Evolutionary conservation across 2,797 vertebrate genomes (phyloP).

Genomic region (Sebastes nivosus): DNA sequence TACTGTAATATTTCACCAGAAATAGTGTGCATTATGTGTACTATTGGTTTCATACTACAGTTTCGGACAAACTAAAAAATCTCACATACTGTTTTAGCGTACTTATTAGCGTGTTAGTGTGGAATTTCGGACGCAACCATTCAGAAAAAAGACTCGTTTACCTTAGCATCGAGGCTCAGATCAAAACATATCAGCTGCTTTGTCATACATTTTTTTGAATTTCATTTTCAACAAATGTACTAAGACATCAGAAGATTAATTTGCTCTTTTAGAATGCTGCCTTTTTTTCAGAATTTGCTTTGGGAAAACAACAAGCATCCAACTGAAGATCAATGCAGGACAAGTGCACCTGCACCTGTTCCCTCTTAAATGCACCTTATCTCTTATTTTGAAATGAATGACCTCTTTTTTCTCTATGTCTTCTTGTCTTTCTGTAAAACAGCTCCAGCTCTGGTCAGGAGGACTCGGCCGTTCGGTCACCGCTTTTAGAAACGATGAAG

Average conservation of each 20-base stretch:
- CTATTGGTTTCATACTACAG: too few relatives aligned
- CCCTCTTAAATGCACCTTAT: neutral
- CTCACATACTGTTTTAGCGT: too few relatives aligned
- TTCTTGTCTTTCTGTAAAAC: slow-evolving; percentile 14
- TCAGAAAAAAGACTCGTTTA: neutral
- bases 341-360: neutral
- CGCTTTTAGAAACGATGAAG: slow-evolving; percentile 62
- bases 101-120: too few relatives aligned
- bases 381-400: neutral
- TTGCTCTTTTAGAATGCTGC: neutral
- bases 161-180: neutral
- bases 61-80: too few relatives aligned
- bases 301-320: neutral
- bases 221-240: neutral
- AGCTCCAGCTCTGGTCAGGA: slow-evolving; percentile 90
- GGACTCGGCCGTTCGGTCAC: slow-evolving; percentile 81
- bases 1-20: too few relatives aligned
- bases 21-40: too few relatives aligned
- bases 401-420: neutral
- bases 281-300: neutral
- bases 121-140: too few relatives aligned
- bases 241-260: neutral
- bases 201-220: neutral
- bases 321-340: neutral
- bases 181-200: neutral